Conservation (phyloP, 2,113 vertebrate genomes). For the Platichthys flesus region DNA sequence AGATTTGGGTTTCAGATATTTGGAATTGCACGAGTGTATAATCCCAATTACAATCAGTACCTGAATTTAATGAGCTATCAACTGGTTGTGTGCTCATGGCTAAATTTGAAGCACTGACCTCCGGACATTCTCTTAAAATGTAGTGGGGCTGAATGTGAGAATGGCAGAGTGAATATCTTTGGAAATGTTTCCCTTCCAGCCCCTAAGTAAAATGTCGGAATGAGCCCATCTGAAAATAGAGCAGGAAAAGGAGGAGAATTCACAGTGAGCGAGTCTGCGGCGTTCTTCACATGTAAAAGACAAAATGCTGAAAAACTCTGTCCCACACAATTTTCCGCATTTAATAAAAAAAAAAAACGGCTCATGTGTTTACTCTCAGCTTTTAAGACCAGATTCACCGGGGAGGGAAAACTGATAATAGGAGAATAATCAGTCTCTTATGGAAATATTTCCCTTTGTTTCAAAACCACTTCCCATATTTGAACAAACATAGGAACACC, state of each 20-base stretch:
- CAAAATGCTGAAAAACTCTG: no score
- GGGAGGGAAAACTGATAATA: no score
- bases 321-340: not conserved
- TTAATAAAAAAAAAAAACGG: not conserved
- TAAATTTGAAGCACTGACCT: not conserved
- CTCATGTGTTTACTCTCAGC: no score
- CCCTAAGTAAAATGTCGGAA: not conserved
- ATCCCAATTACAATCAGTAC: not conserved
- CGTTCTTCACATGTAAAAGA: no score
- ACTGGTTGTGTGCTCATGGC: not conserved
- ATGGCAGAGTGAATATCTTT: not conserved
- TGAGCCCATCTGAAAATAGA: no score
- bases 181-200: not conserved
- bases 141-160: no score
- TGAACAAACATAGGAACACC: not conserved
- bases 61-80: not conserved
- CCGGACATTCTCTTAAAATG: not conserved
- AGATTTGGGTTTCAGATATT: constrained; percentile 15
- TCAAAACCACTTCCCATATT: constrained; percentile 9
- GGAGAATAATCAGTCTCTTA: no score
- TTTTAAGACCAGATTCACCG: no score
- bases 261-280: no score
- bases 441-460: not conserved
- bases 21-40: not conserved
- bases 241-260: no score